Base-by-base conservation (phyloP, 2,113 vertebrate species). In the Apteryx owenii region DNA sequence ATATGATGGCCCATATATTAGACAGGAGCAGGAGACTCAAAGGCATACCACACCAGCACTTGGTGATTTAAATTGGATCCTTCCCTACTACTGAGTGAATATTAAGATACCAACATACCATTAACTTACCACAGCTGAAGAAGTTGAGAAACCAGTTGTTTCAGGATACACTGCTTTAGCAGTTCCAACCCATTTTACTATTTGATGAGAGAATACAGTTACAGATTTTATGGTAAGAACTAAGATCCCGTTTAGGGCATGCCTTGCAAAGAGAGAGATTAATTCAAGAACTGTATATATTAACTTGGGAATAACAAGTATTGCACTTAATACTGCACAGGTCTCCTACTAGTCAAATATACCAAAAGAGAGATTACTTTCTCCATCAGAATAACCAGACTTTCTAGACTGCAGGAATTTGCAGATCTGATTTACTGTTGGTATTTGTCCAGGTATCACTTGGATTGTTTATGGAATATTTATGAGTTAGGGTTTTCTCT, bases 171-270 rank as follows among this genome's bases (percentile, higher is more conserved):
- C 36, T 72, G 23, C 8, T 82, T 85, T 38, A 72, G 23, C 21
- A 69, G 25, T 14, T 7, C 5, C 6, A 44, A 12, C 0, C 2
- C 62, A 14, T 90, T 71, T 51, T 14, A 51, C 21, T n/a, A 10
- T 83, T 78, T 61, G 40, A 53, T 22, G 14, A 29, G 25, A 68
- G 38, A 40, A 28, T 51, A 16, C 0, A 0, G 28, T 61, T 38
- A 56, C 1, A 2, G 31, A 54, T 56, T 56, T 56, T 29, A 29
- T 66, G 53, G 12, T 54, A 64, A 82, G 25, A 79, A 15, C 22
- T 22, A 53, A 22, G 33, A 54, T 66, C 22, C 22, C 31, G 40
- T 0, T 0, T 42, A 71, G 70, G 3, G 2, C 1, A 6, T 16
- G 7, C 21, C 46, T 78, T 93, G 60, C 15, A 51, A 29, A 61